Evolutionary conservation across 2,113 vertebrate species (phyloP).

Genomic region (Vidua macroura): DNA sequence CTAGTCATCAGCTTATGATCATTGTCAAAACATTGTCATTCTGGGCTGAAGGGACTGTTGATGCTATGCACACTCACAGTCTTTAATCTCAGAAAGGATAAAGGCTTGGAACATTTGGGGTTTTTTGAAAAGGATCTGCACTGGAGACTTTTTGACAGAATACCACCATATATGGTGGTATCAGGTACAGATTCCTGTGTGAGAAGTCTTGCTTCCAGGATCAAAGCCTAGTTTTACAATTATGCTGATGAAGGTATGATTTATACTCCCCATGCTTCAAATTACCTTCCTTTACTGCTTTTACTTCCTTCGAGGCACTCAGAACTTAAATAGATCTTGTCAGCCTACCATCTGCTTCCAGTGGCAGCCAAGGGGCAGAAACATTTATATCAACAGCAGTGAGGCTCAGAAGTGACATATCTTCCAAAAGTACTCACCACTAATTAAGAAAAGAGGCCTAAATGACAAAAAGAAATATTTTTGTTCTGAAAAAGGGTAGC

Average conservation of each 20-base stretch:
- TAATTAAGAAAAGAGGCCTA: neutral
- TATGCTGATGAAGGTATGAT: conserved; percentile 18
- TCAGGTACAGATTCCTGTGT: neutral
- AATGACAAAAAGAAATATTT: neutral
- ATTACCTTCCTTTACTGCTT: conserved; percentile 37
- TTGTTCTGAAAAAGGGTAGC: neutral
- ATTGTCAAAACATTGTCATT: neutral
- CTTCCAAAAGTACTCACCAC: neutral
- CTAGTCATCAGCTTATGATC: neutral
- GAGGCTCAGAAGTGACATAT: neutral
- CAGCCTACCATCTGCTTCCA: conserved; percentile 40
- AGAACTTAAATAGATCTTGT: conserved; percentile 51
- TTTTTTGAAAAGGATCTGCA: neutral
- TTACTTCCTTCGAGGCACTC: conserved; percentile 16
- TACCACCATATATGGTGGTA: neutral
- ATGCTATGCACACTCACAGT: rapidly evolving
- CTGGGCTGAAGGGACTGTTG: neutral
- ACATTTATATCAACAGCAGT: neutral
- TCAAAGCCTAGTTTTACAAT: neutral
- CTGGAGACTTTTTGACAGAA: neutral
- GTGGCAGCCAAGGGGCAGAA: conserved; percentile 16
- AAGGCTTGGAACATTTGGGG: neutral
- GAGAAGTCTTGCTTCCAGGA: neutral
- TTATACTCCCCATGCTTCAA: conserved; percentile 6
- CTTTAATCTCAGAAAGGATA: neutral